These are phyloP conservation scores for Dermatemys mawii DNA, from an alignment of 2,113 vertebrate species.

Conservation along the genomic window DNA sequence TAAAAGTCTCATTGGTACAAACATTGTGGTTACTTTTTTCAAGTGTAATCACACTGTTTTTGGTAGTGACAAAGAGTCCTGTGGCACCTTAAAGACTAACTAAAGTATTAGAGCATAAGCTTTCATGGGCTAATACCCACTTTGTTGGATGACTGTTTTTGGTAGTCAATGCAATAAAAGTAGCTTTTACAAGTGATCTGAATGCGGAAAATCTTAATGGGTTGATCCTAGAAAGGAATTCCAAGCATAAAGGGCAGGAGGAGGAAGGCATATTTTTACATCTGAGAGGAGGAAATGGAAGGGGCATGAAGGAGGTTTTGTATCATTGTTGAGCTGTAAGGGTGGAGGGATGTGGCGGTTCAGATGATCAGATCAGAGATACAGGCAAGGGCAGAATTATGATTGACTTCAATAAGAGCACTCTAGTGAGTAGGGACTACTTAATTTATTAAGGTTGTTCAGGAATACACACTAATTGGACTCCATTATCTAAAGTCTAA, in stretches of 20 bases:
- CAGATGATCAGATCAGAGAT: neutral
- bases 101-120: no score
- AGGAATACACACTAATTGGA: accelerated
- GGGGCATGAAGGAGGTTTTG: neutral
- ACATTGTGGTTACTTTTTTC: neutral
- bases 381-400: neutral
- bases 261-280: neutral
- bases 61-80: no score
- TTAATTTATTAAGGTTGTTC: neutral
- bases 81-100: no score
- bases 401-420: neutral
- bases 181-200: neutral
- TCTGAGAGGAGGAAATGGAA: neutral
- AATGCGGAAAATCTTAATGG: neutral
- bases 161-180: neutral
- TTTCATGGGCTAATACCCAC: no score
- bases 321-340: neutral
- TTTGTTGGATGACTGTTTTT: no score
- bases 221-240: neutral
- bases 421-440: neutral
- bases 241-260: neutral
- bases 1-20: neutral
- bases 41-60: neutral
- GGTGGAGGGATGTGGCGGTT: accelerated
- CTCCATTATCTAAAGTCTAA: neutral